Evolutionary conservation across 2,888 invertebrate genomes (phyloP).

Genomic region (Meghimatium bilineatum): DNA sequence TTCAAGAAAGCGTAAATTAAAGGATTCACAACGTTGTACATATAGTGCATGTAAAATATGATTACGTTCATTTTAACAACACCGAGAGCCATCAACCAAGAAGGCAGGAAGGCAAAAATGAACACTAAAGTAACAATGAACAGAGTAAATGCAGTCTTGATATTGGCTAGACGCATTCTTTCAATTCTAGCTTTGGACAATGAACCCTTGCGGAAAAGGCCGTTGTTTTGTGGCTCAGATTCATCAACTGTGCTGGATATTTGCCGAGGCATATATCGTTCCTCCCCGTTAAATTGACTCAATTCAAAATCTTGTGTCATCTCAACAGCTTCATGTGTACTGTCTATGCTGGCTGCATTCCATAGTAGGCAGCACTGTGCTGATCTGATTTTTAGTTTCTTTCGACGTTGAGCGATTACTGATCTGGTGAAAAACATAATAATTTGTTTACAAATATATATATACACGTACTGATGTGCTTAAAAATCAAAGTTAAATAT

Average conservation of each 20-base stretch:
- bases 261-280: slow-evolving; percentile 35
- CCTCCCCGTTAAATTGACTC: slow-evolving; percentile 55
- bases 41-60: slow-evolving; percentile 75
- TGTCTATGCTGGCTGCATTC: slow-evolving; percentile 51
- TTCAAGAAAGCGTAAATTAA: slow-evolving; percentile 53
- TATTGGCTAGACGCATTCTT: slow-evolving; percentile 67
- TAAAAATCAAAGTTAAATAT: too few relatives aligned
- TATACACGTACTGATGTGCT: too few relatives aligned
- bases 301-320: slow-evolving; percentile 56
- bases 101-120: slow-evolving; percentile 75
- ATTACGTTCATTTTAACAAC: slow-evolving; percentile 66
- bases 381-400: slow-evolving; percentile 54
- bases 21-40: slow-evolving; percentile 71
- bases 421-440: slow-evolving; percentile 32
- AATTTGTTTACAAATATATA: background rate
- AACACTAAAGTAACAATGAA: slow-evolving; percentile 76
- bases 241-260: slow-evolving; percentile 24
- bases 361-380: slow-evolving; percentile 55
- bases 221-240: slow-evolving; percentile 36
- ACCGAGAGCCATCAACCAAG: slow-evolving; percentile 73
- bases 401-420: slow-evolving; percentile 56
- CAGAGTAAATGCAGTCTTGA: slow-evolving; percentile 76
- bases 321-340: slow-evolving; percentile 52
- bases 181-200: slow-evolving; percentile 56
- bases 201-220: slow-evolving; percentile 41